Conservation (phyloP, 1,140 invertebrate genomes). For the Bombus turneri region DNA sequence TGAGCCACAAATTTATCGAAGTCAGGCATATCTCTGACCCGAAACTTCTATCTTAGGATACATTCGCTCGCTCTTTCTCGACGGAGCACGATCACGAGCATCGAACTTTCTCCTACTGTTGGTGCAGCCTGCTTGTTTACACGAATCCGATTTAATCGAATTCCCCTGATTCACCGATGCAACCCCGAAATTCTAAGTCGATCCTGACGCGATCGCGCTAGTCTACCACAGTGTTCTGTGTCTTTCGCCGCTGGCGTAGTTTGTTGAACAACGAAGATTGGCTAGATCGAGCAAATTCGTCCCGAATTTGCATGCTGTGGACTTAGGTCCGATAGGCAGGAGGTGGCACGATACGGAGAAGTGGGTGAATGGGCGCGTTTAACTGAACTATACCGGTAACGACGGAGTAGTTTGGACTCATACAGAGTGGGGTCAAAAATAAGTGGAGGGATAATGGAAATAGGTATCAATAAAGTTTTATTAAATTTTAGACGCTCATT, state of each 20-base stretch:
- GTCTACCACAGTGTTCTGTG: slow-evolving; percentile 7
- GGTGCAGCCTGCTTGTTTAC: slow-evolving; percentile 60
- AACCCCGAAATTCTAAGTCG: slow-evolving; percentile 65
- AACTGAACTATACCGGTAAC: slow-evolving; percentile 68
- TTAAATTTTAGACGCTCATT: too few relatives aligned
- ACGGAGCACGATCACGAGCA: slow-evolving; percentile 27
- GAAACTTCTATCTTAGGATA: slow-evolving; percentile 37
- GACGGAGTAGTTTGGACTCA: slow-evolving; percentile 64
- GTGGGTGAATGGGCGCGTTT: slow-evolving; percentile 49
- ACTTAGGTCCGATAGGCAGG: slow-evolving; percentile 69
- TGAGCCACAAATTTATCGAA: slow-evolving; percentile 53
- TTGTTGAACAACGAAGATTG: slow-evolving; percentile 74
- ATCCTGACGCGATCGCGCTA: slow-evolving; percentile 56
- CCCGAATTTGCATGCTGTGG: slow-evolving; percentile 74
- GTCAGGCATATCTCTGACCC: slow-evolving; percentile 53
- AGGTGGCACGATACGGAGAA: not conserved
- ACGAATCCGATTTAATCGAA: slow-evolving; percentile 71
- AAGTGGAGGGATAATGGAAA: too few relatives aligned
- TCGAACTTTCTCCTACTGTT: slow-evolving; percentile 54
- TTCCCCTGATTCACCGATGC: slow-evolving; percentile 62
- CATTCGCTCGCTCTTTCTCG: slow-evolving; percentile 41
- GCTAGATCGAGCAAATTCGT: slow-evolving; percentile 70
- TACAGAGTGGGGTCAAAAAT: too few relatives aligned
- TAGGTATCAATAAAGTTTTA: too few relatives aligned
- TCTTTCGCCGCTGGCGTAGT: slow-evolving; percentile 57